Percentiles rank a stretch among this genome's conserved stretches.
phyloP scores from a whole-genome alignment of 2,888 invertebrate genomes.

The Chromoteleia sp. region DNA sequence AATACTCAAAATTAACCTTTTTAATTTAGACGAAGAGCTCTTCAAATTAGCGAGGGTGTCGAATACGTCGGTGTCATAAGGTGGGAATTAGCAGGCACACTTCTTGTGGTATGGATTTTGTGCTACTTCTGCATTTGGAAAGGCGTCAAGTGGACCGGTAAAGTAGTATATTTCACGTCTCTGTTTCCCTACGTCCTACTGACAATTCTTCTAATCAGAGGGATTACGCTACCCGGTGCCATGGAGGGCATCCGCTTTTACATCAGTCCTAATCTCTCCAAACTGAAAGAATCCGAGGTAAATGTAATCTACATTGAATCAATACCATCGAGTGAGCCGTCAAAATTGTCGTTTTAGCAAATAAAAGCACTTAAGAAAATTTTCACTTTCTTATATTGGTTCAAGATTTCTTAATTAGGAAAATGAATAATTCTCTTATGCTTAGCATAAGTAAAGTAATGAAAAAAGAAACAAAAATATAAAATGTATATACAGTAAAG shows the following conservation, averaged over 20 bases:
- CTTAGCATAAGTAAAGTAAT: too few relatives aligned
- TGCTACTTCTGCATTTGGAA: slow-evolving; percentile 99
- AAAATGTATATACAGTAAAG: neutral
- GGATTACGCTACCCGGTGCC: slow-evolving; percentile 96
- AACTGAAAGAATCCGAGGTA: slow-evolving; percentile 95
- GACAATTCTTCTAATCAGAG: slow-evolving; percentile 94
- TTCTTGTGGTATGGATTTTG: slow-evolving; percentile 96
- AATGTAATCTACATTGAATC: slow-evolving; percentile 42
- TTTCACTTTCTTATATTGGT: too few relatives aligned
- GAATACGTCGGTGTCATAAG: slow-evolving; percentile 95
- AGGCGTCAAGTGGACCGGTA: slow-evolving; percentile 99
- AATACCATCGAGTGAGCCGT: too few relatives aligned
- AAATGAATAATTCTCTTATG: too few relatives aligned
- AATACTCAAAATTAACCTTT: slow-evolving; percentile 15
- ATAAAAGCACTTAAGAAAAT: too few relatives aligned
- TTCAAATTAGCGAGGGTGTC: slow-evolving; percentile 96
- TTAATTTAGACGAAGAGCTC: slow-evolving; percentile 91
- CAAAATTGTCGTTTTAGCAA: too few relatives aligned
- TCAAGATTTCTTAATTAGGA: too few relatives aligned
- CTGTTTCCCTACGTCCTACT: slow-evolving; percentile 96
- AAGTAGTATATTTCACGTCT: slow-evolving; percentile 99
- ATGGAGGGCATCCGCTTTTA: slow-evolving; percentile 96
- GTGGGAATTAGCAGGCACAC: slow-evolving; percentile 97
- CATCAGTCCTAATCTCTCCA: slow-evolving; percentile 95
- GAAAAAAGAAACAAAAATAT: neutral